Conservation (phyloP, 2,113 vertebrate genomes). For the Puffinus mauretanicus region DNA sequence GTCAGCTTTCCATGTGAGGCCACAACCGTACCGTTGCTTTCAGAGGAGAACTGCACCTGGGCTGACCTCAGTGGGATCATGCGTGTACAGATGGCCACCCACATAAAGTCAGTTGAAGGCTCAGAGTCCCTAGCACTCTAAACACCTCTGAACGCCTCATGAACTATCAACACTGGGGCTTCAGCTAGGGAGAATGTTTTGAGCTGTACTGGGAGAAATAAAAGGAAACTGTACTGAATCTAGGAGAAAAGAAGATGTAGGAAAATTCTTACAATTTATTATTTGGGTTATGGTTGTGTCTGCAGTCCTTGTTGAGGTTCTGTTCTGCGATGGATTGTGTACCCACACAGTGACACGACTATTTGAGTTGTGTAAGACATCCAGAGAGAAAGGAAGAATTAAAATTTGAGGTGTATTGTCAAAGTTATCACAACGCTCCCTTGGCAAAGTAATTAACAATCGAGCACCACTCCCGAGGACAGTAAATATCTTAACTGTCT, state of each 20-base stretch:
- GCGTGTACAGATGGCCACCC: neutral
- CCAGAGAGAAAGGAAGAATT: neutral
- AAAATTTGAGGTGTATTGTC: neutral
- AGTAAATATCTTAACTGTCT: neutral
- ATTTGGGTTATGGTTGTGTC: neutral
- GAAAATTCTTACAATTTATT: neutral
- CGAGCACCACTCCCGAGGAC: neutral
- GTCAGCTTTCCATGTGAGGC: neutral
- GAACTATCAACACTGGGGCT: neutral
- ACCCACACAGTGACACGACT: neutral
- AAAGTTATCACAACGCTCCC: neutral
- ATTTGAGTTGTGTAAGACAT: neutral
- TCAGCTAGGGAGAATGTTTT: neutral
- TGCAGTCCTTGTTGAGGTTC: neutral
- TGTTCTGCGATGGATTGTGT: neutral
- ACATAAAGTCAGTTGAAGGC: neutral
- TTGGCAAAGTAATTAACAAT: neutral
- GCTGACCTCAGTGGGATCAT: neutral
- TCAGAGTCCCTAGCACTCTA: neutral
- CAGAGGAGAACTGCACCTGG: neutral
- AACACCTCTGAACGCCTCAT: rapidly evolving
- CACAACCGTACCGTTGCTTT: rapidly evolving
- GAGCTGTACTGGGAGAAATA: neutral
- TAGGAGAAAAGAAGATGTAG: neutral
- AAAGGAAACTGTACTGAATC: neutral